Evolutionary conservation across 2,797 vertebrate species (phyloP).

Genomic region (Liasis olivaceus): DNA sequence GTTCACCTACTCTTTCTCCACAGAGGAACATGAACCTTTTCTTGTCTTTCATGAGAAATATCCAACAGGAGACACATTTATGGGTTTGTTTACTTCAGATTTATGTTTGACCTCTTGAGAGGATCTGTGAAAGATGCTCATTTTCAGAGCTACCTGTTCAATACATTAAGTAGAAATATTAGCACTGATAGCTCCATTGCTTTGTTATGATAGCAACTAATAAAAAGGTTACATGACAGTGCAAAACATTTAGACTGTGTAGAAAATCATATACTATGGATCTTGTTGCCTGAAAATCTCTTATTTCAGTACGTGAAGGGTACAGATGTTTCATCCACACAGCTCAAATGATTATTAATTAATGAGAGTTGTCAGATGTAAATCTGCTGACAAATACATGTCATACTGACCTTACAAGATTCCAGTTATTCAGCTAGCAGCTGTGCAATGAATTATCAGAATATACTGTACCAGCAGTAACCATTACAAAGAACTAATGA

Average conservation of each 20-base stretch:
- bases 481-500: slow-evolving; percentile 69
- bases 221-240: slow-evolving; percentile 46
- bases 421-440: slow-evolving; percentile 39
- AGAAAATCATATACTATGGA: slow-evolving; percentile 58
- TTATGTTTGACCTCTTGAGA: slow-evolving; percentile 50
- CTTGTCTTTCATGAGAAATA: slow-evolving; percentile 4
- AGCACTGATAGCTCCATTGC: slow-evolving; percentile 43
- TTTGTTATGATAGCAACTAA: slow-evolving; percentile 43
- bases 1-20: neutral
- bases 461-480: slow-evolving; percentile 69
- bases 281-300: slow-evolving; percentile 64
- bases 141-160: slow-evolving; percentile 38
- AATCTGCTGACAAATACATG: slow-evolving; percentile 59
- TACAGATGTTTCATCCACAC: slow-evolving; percentile 50
- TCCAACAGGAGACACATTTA: slow-evolving; percentile 32
- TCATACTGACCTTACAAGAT: slow-evolving; percentile 55
- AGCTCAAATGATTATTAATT: slow-evolving; percentile 74
- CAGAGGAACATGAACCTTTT: neutral
- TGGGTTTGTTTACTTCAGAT: slow-evolving; percentile 50
- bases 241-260: slow-evolving; percentile 62
- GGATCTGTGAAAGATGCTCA: slow-evolving; percentile 49
- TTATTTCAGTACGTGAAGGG: slow-evolving; percentile 71
- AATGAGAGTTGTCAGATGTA: slow-evolving; percentile 67
- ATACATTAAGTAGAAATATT: slow-evolving; percentile 51
- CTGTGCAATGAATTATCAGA: slow-evolving; percentile 63